Conservation (phyloP, 2,888 invertebrate genomes). For the Epinotia brunnichana region DNA sequence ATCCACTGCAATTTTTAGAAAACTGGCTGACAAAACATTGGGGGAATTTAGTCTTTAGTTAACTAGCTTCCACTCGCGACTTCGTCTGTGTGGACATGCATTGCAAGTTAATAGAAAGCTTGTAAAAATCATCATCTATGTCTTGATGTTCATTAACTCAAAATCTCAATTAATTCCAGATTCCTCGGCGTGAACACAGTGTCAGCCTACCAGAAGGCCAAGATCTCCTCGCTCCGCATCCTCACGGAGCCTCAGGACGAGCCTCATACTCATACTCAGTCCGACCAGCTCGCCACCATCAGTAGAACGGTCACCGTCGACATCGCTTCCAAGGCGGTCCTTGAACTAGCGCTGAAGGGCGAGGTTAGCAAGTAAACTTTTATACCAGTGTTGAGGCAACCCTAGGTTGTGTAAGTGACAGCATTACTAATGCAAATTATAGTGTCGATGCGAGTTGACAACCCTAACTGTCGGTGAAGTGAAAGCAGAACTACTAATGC, state of each 20-base stretch:
- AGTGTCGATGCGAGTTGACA: neutral
- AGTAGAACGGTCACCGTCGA: conserved; percentile 80
- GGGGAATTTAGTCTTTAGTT: too few species aligned
- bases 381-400: neutral
- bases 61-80: too few species aligned
- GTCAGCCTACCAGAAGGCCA: conserved; percentile 95
- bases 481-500: too few species aligned
- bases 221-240: conserved; percentile 93
- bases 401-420: neutral
- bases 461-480: neutral
- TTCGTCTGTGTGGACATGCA: too few species aligned
- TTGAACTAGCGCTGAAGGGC: conserved; percentile 73
- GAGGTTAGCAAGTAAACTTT: conserved; percentile 51
- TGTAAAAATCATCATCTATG: too few species aligned
- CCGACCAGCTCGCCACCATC: conserved; percentile 73
- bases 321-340: conserved; percentile 73
- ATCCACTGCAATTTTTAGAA: too few species aligned
- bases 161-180: conserved; percentile 74
- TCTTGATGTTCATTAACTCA: too few species aligned
- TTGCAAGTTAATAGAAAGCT: too few species aligned
- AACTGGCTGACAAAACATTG: too few species aligned
- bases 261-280: too few species aligned
- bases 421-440: neutral
- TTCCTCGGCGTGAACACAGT: conserved; percentile 94
- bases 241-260: conserved; percentile 62